Conservation (phyloP, 2,888 invertebrate genomes). For the Ophion slaviceki region DNA sequence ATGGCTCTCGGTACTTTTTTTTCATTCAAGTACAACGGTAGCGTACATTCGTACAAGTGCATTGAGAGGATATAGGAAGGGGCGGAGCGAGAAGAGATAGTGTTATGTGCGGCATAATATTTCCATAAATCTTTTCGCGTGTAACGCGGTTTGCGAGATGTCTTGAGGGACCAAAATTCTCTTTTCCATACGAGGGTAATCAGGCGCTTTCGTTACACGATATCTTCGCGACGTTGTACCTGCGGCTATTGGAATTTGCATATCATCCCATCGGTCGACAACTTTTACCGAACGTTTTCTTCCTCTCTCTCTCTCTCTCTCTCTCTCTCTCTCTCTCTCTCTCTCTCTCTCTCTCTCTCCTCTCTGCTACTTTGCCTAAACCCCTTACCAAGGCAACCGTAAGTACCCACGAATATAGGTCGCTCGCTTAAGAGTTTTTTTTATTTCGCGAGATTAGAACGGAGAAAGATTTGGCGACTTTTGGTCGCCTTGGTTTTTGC, state of each 20-base stretch:
- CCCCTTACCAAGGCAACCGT: constrained; percentile 59
- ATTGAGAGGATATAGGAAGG: background rate
- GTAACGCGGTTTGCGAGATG: constrained; percentile 46
- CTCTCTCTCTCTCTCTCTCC: no score
- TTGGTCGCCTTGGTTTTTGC: constrained; percentile 12
- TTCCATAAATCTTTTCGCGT: constrained; percentile 59
- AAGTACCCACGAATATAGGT: constrained; percentile 34
- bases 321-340: no score
- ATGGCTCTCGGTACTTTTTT: background rate
- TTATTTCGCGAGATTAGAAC: constrained; percentile 51
- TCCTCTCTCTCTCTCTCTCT: constrained; percentile 62
- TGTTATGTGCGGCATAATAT: constrained; percentile 43
- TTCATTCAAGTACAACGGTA: background rate
- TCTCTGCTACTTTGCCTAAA: constrained; percentile 58
- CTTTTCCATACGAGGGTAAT: constrained; percentile 66
- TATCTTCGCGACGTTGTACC: constrained; percentile 46
- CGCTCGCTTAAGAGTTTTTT: constrained; percentile 43
- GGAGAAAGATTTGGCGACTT: constrained; percentile 40
- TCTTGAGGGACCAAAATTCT: constrained; percentile 40
- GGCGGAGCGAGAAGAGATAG: constrained; percentile 19
- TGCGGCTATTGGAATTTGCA: constrained; percentile 67
- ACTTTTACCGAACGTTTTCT: constrained; percentile 68
- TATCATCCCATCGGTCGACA: constrained; percentile 71
- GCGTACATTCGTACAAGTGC: background rate
- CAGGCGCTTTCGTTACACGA: constrained; percentile 62